Evolutionary conservation across 1,140 invertebrate genomes (phyloP).

Genomic region (Helicoverpa zea): DNA sequence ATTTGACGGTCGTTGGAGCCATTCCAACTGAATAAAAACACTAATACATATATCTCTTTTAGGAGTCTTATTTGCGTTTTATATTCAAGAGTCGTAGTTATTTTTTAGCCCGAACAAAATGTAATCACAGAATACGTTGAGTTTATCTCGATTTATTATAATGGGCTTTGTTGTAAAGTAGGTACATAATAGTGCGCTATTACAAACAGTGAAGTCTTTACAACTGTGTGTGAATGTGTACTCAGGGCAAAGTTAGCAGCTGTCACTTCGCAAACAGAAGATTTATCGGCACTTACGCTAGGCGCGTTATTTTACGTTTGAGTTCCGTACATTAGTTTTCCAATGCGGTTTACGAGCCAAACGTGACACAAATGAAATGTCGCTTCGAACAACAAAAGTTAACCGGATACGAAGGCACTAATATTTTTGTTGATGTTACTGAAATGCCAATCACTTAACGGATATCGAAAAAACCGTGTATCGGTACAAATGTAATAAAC

Average conservation of each 20-base stretch:
- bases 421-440: slow-evolving; percentile 13
- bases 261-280: slow-evolving; percentile 43
- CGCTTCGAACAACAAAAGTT: slow-evolving; percentile 41
- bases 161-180: slow-evolving; percentile 26
- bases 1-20: slow-evolving; percentile 45
- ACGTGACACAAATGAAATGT: slow-evolving; percentile 47
- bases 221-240: slow-evolving; percentile 13
- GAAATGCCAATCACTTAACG: not conserved
- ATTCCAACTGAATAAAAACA: slow-evolving; percentile 44
- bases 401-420: slow-evolving; percentile 23
- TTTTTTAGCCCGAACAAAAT: slow-evolving; percentile 42
- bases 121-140: slow-evolving; percentile 39
- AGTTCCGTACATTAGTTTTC: slow-evolving; percentile 38
- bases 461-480: slow-evolving; percentile 11
- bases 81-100: slow-evolving; percentile 37
- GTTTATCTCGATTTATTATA: slow-evolving; percentile 47
- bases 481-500: not conserved
- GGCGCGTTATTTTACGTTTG: slow-evolving; percentile 43
- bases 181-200: not conserved
- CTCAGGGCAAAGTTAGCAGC: slow-evolving; percentile 38
- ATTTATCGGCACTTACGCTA: slow-evolving; percentile 45
- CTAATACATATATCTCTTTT: slow-evolving; percentile 35
- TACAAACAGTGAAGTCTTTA: slow-evolving; percentile 36
- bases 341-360: slow-evolving; percentile 37
- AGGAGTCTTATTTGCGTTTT: slow-evolving; percentile 41